These are phyloP conservation scores for Crypturellus undulatus DNA, from an alignment of 2,113 vertebrate genomes.

Conservation along the genomic window DNA sequence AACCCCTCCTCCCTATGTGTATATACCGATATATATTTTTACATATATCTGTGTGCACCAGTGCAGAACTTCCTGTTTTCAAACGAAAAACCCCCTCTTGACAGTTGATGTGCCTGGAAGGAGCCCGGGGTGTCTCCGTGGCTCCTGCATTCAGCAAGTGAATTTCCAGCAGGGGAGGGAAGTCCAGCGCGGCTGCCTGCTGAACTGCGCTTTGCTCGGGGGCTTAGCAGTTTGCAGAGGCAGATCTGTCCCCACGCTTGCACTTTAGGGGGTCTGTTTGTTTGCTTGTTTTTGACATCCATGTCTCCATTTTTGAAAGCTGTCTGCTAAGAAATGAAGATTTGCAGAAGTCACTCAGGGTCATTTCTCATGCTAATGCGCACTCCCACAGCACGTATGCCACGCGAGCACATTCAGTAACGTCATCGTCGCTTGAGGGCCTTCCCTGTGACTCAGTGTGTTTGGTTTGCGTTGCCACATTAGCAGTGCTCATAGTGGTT, in stretches of 20 bases:
- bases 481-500: fast-evolving
- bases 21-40: no score
- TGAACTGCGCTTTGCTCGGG: fast-evolving
- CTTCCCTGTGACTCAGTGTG: fast-evolving
- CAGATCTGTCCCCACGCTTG: fast-evolving
- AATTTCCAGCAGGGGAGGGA: fast-evolving
- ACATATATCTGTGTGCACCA: fast-evolving
- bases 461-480: fast-evolving
- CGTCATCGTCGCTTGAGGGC: not conserved
- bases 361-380: fast-evolving
- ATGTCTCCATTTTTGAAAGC: not conserved
- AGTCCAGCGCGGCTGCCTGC: fast-evolving
- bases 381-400: fast-evolving
- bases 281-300: no score
- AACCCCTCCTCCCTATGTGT: no score
- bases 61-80: fast-evolving
- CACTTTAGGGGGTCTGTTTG: no score
- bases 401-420: not conserved
- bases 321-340: fast-evolving
- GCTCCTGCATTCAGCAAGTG: fast-evolving
- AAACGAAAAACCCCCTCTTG: fast-evolving
- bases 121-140: fast-evolving
- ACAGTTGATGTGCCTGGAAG: fast-evolving
- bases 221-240: fast-evolving
- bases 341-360: fast-evolving